Base-by-base conservation (phyloP, 2,113 vertebrate genomes). In the Mesocricetus auratus region DNA sequence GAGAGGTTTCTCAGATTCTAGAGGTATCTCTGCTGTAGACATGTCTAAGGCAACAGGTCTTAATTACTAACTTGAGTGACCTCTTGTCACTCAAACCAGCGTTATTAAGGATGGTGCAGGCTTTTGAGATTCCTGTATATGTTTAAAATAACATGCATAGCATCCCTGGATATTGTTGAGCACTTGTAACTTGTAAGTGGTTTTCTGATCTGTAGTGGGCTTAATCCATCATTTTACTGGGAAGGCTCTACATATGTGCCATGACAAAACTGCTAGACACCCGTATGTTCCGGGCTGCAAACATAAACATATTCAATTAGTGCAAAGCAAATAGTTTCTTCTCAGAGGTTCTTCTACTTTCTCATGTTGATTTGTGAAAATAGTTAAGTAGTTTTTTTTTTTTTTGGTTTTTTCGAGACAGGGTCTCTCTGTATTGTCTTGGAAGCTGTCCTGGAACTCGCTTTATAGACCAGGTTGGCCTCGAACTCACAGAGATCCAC, bases 271-370 rank as follows among this genome's bases (percentile, higher is more conserved):
- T 81, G 69, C 77, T 79, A 87, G 89, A 64, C 69, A 73, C 77
- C 79, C 91, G 36, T 1, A 16, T 10, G 68, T 93, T 89, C 94
- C 64, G 88, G 42, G 90, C 79, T 74, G 39, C 95, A 96, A 64
- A 94, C 83, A 94, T 79, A 91, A 94, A 8, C 56, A 29, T 77
- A 78, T 82, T 90, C 82, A 91, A 88, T 96, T 92, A 96, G 86
- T 56, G 47, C 83, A 71, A 95, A 96, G 91, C n/a, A 95, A 91
- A 96, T 92, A n/a, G 15, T 0, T 68, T 96, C 75, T 96, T 97
- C 95, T 68, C 95, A 93, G 93, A 91, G 64, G 45, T 97, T 83
- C 83, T 96, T 98, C 90, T 93, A 60, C 97, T 97, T 97, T 96
- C 71, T 86, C 87, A 94, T 93, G 85, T 95, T 81, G 86, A 73